These are phyloP conservation scores for Apodemus sylvaticus DNA, from an alignment of 2,113 vertebrate species.

Conservation along the genomic window DNA sequence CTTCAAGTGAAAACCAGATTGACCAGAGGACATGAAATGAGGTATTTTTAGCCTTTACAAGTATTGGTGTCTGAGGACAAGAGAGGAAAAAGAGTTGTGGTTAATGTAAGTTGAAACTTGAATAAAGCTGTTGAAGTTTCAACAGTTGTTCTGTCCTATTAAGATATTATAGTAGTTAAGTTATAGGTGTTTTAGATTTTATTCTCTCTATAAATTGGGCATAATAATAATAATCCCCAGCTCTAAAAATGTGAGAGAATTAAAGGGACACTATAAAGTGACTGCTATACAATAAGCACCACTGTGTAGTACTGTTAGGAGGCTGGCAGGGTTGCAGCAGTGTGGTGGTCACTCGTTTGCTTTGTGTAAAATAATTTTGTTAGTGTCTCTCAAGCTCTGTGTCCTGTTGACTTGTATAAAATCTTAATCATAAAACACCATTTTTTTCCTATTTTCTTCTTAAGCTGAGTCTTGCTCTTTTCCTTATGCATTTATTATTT, in stretches of 20 bases:
- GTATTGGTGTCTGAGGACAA: background rate
- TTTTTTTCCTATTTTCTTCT: background rate
- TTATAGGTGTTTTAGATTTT: background rate
- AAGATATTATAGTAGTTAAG: background rate
- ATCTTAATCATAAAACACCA: background rate
- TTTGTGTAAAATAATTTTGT: constrained; percentile 32
- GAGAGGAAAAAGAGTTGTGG: background rate
- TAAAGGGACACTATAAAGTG: background rate
- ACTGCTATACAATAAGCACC: background rate
- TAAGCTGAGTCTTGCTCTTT: background rate
- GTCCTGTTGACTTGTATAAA: background rate
- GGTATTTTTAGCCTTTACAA: background rate
- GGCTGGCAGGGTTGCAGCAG: background rate
- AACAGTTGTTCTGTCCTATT: background rate
- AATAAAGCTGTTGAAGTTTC: background rate
- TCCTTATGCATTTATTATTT: constrained; percentile 54
- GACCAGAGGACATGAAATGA: background rate
- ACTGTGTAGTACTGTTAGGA: background rate
- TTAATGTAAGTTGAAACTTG: background rate
- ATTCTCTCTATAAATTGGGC: background rate
- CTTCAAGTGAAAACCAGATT: background rate
- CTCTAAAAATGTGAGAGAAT: constrained; percentile 1
- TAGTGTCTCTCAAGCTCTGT: background rate
- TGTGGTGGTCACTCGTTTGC: background rate
- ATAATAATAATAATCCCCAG: background rate